Base-by-base conservation (phyloP, 2,113 vertebrate species). In the Xiphorhynchus elegans region DNA sequence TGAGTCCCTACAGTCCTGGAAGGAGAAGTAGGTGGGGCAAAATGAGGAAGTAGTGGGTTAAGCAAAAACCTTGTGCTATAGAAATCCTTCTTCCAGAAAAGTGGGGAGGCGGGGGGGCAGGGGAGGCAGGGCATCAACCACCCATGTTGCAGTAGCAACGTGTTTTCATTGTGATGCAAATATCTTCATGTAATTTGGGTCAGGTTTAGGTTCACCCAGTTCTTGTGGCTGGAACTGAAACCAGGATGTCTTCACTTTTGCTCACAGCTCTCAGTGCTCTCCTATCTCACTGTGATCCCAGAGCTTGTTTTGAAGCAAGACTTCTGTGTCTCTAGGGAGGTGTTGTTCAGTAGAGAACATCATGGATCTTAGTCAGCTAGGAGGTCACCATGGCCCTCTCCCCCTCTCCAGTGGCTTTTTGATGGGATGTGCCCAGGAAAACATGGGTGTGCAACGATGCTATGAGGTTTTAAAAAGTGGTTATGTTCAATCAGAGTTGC, bases 101-200 rank as follows among this genome's bases (percentile, higher is more conserved):
- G 2, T 0, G 52, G 72, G 69, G 29, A 58, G 44, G 56, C 17
- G 80, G 83, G n/a, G 58, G 64, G 59, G 70, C 1, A 2, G 31
- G 40, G 40, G 40, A 68, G 68, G n/a, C 60, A 60, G 59, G 50
- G 67, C 91, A 69, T 6, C 60, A 74, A 47, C 21, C 7, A 0
- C 26, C n/a, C 50, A 26, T 9, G 2, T 29, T 40, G 70, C 78
- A 58, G 84, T 2, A 82, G 62, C 33, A 6, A 13, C 1, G 1
- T 93, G 63, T 94, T 90, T 97, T 93, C 95, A 95, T 81, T 97
- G 93, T 95, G 69, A 96, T 95, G 92, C 92, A 97, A 97, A 92
- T 96, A 67, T 42, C 35, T 87, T 92, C 49, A 1, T 24, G 73
- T 88, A 93, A 93, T 96, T 96, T 96, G 92, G 79, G 92, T 92